Conservation (phyloP, 2,888 invertebrate genomes). For the Anoplius nigerrimus region DNA sequence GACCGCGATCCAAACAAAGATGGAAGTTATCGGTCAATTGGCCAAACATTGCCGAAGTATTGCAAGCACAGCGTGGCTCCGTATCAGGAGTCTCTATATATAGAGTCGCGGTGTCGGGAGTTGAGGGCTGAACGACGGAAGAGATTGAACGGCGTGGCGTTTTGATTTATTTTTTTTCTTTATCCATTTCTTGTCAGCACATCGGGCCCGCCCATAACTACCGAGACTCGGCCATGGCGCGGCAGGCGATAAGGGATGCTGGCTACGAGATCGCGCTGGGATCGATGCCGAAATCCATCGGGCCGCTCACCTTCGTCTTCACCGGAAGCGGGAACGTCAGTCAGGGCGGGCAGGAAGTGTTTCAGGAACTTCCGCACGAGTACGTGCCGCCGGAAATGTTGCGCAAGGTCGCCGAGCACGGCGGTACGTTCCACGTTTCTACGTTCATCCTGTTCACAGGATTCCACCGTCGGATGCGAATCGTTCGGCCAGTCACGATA, state of each 20-base stretch:
- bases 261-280: slow-evolving; percentile 97
- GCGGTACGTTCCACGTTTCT: slow-evolving; percentile 81
- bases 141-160: not conserved
- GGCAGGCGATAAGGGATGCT: slow-evolving; percentile 98
- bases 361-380: slow-evolving; percentile 97
- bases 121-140: not conserved
- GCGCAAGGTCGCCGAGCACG: slow-evolving; percentile 96
- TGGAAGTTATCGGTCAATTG: too few species aligned
- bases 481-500: too few species aligned
- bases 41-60: too few species aligned
- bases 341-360: slow-evolving; percentile 91
- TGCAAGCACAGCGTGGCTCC: too few species aligned
- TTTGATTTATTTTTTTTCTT: too few species aligned
- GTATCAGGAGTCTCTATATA: too few species aligned
- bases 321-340: slow-evolving; percentile 99
- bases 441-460: too few species aligned
- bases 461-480: too few species aligned
- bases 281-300: slow-evolving; percentile 98
- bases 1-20: too few species aligned
- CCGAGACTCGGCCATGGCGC: slow-evolving; percentile 97
- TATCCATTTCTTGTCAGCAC: slow-evolving; percentile 79
- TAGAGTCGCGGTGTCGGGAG: too few species aligned
- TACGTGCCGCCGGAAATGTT: slow-evolving; percentile 97
- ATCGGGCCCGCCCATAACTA: slow-evolving; percentile 99
- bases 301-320: slow-evolving; percentile 97